Percentiles rank a stretch among this genome's conserved stretches.
phyloP scores from a whole-genome alignment of 2,797 vertebrate species.

The Xenops minutus region DNA sequence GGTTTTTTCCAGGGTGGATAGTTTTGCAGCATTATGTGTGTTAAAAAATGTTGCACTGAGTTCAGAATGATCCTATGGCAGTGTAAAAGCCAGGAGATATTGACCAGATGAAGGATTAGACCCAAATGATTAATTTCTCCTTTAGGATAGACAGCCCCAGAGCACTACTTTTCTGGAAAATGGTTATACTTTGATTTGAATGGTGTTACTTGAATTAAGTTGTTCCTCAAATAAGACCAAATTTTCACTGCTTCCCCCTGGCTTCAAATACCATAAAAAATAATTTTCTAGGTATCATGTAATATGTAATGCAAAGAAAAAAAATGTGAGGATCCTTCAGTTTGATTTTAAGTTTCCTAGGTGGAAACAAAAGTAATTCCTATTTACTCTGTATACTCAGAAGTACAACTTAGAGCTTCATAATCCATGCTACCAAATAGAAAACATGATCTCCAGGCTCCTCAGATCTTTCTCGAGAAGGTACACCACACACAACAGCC shows the following conservation, averaged over 20 bases:
- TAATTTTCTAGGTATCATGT: background rate
- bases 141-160: background rate
- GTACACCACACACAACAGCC: background rate
- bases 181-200: background rate
- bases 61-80: background rate
- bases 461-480: background rate
- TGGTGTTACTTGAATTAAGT: background rate
- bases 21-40: background rate
- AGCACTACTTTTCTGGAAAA: background rate
- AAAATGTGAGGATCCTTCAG: background rate
- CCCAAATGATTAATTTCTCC: background rate
- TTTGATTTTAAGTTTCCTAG: background rate
- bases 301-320: background rate
- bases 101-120: background rate
- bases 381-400: background rate
- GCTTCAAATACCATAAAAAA: background rate
- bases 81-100: background rate
- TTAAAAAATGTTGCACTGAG: background rate
- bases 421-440: background rate
- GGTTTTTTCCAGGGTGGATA: background rate
- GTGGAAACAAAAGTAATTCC: background rate
- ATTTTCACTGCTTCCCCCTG: background rate
- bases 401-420: background rate
- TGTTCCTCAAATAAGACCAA: background rate
- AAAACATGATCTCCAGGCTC: background rate